Evolutionary conservation across 2,797 vertebrate genomes (phyloP).

Genomic region (Percopsis omiscomaycus): DNA sequence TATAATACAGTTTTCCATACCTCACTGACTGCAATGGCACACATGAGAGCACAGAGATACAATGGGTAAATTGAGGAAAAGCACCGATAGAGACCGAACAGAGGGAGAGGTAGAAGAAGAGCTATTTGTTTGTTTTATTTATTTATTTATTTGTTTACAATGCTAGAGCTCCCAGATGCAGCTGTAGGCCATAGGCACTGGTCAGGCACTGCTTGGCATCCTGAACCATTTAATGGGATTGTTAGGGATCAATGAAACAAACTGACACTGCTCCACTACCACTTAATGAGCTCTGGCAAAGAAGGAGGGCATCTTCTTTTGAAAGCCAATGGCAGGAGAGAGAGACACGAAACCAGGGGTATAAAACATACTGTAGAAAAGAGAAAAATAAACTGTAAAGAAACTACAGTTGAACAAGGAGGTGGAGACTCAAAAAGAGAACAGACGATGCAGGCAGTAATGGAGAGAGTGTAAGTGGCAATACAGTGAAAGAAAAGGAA

Average conservation of each 20-base stretch:
- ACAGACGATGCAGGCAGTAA: no score
- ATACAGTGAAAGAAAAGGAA: constrained; percentile 4
- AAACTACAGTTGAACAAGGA: not conserved
- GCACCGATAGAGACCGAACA: not conserved
- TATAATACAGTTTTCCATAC: not conserved
- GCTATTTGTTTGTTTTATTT: not conserved
- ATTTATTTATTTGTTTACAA: not conserved
- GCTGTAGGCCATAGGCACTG: not conserved
- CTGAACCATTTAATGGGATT: constrained; percentile 64
- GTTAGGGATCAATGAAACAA: constrained; percentile 73
- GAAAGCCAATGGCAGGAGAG: constrained; percentile 36
- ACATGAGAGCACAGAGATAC: not conserved
- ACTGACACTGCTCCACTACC: constrained; percentile 45
- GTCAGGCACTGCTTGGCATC: constrained; percentile 36
- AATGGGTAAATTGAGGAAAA: not conserved
- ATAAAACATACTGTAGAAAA: constrained; percentile 15
- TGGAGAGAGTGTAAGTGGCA: no score
- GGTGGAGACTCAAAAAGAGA: not conserved
- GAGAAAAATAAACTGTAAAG: constrained; percentile 9
- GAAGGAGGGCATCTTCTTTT: constrained; percentile 40
- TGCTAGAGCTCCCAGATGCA: constrained; percentile 1
- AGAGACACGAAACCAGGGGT: not conserved
- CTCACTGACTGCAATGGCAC: no score
- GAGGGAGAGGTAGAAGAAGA: no score
- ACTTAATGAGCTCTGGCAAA: constrained; percentile 66